Evolutionary conservation across 2,797 vertebrate genomes (phyloP), one percentile per base, ranked within the genome.

Genomic region (Nothura maculosa): DNA sequence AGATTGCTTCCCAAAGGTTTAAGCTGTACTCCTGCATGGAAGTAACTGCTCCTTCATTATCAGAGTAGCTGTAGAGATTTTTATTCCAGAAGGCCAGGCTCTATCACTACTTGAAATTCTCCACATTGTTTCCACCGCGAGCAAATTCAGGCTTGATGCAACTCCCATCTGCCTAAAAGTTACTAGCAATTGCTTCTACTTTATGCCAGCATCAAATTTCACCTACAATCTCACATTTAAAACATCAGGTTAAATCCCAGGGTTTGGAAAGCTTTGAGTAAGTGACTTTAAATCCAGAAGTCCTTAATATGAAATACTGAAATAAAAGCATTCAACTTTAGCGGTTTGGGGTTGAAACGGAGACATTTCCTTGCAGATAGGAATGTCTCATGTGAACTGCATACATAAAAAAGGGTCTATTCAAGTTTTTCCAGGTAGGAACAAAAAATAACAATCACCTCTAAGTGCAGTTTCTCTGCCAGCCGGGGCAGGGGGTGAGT

Each of bases 91-190:
- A 90, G 76, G 58, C 50, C 76, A 79, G 82, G 57, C 48, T 0
- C 67, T 89, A 89, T 79, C 80, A 25, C 85, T 94, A 87, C 90
- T 94, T 94, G 74, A 92, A 95, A 93, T 94, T 93, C 92, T 94
- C 84, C 0, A 9, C 30, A 92, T 95, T 93, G 89, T 93, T 96
- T 94, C 94, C 92, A 94, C 86, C 89, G 70, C 34, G 76, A 76
- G 82, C 69, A 92, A 93, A 95, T 83, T 94, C 87, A 79, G 55
- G 34, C 89, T 83, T 78, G 47, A 75, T 83, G 60, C 10, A 3
- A 92, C 85, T 79, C 81, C 81, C 67, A 92, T 85, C 67, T 85
- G 90, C 82, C 85, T 85, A 45, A 69, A 94, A 90, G 78, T 63
- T 66, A 90, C 66, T 21, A 72, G 50, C 47, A 67, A 36, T 87